Conservation (phyloP, 2,797 vertebrate species). For the Sebastes matsubarae region DNA sequence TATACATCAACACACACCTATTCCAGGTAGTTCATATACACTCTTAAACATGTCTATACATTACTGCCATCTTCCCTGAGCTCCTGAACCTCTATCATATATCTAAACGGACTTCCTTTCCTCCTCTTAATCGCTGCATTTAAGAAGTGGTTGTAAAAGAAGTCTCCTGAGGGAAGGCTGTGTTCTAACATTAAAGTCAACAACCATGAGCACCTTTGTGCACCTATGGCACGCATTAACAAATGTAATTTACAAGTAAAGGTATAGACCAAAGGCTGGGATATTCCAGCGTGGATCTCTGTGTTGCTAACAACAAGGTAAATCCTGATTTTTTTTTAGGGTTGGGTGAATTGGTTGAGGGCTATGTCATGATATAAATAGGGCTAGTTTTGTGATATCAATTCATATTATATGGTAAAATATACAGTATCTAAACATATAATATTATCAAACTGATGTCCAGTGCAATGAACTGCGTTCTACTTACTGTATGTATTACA, state of each 20-base stretch:
- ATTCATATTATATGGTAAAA: background rate
- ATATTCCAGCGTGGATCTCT: background rate
- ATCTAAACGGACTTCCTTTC: background rate
- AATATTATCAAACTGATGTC: background rate
- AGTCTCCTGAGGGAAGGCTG: constrained; percentile 1
- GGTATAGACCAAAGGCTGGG: background rate
- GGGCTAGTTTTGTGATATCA: background rate
- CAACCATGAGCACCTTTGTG: background rate
- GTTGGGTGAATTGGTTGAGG: background rate
- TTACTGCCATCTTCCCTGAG: too few species aligned
- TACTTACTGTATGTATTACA: too few species aligned
- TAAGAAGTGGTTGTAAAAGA: constrained; percentile 2
- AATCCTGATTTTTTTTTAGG: background rate
- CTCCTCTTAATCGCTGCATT: background rate
- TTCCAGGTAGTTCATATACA: background rate
- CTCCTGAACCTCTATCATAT: too few species aligned
- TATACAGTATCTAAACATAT: background rate
- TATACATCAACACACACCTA: background rate
- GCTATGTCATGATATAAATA: background rate
- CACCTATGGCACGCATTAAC: background rate
- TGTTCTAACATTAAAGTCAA: background rate
- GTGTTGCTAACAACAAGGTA: background rate
- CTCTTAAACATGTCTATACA: background rate
- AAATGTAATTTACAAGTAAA: background rate
- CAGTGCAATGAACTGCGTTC: background rate